Evolutionary conservation across 2,797 vertebrate genomes (phyloP), one percentile per base, ranked within the genome.

Genomic region (Gephyroberyx darwinii): DNA sequence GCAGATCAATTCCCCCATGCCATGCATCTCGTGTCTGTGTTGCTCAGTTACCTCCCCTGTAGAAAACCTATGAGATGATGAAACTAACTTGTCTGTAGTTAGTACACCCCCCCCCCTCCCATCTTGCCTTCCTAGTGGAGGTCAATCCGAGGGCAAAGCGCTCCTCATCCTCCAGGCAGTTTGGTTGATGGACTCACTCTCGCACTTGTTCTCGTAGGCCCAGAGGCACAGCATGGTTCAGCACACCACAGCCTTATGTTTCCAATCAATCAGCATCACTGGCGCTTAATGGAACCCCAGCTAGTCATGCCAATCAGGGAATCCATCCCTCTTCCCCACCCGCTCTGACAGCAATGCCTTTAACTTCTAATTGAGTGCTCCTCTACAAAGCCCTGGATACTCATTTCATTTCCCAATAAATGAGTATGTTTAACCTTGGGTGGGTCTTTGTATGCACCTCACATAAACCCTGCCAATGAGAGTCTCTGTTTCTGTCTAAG

Each of bases 211-310:
- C 58, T 65, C 14, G 3, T 33, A 54, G 53, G 57, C 55, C 75
- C 10, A 10, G 22, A 50, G 81, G 68, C 56, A 16, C 56, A 16
- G 67, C 58, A 22, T 58, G 20, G 62, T 64, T 77, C 68, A 62
- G 74, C 43, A 69, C 74, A 64, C 48, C 64, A 41, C n/a, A 1
- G 58, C 75, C 62, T 65, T 70, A 51, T 75, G 71, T 70, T 81
- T 76, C 66, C 62, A 71, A 84, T 84, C 82, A 79, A 76, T 88
- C 83, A 57, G 62, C 71, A 58, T 83, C 80, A 71, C 77, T 12
- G 33, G 65, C 53, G 39, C 52, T 84, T 85, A 70, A 84, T 83
- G 69, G 57, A 82, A 76, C 53, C 43, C 14, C 7, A 35, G 62
- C 63, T 71, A 33, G 59, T 75, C 69, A 69, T 83, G 80, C 65